Evolutionary conservation across 2,797 vertebrate genomes (phyloP).

Genomic region (Cossypha heuglini): DNA sequence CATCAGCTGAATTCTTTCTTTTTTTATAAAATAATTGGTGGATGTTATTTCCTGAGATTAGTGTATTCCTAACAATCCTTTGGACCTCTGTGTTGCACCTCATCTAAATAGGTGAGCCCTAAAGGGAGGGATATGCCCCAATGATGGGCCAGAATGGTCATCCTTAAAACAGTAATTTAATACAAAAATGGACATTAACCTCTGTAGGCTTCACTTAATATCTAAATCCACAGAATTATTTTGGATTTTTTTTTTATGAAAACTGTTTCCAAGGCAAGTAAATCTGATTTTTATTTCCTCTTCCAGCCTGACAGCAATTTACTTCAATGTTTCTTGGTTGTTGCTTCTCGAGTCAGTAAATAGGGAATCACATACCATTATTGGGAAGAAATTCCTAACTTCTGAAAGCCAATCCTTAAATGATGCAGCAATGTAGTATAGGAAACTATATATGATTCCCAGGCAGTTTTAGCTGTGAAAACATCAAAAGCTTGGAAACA

Average conservation of each 20-base stretch:
- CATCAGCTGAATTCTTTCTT: background rate
- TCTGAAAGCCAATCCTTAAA: background rate
- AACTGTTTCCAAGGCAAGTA: background rate
- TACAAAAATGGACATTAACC: background rate
- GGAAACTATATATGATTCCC: background rate
- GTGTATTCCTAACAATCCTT: background rate
- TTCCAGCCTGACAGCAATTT: background rate
- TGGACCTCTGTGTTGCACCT: background rate
- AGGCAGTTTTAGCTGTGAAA: background rate
- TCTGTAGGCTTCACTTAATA: background rate
- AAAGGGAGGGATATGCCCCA: background rate
- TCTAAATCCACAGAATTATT: background rate
- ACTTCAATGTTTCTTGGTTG: background rate
- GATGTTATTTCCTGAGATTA: background rate
- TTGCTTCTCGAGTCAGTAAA: background rate
- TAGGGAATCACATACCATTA: background rate
- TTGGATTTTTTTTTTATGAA: background rate
- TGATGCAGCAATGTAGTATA: background rate
- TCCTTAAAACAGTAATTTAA: background rate
- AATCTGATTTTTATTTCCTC: background rate
- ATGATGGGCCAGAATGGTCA: background rate
- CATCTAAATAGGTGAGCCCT: background rate
- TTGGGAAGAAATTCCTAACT: fast-evolving
- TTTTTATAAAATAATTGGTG: background rate
- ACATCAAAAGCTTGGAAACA: background rate